Base-by-base conservation (phyloP, 2,888 invertebrate genomes). In the Brachynemurus nebulosus region DNA sequence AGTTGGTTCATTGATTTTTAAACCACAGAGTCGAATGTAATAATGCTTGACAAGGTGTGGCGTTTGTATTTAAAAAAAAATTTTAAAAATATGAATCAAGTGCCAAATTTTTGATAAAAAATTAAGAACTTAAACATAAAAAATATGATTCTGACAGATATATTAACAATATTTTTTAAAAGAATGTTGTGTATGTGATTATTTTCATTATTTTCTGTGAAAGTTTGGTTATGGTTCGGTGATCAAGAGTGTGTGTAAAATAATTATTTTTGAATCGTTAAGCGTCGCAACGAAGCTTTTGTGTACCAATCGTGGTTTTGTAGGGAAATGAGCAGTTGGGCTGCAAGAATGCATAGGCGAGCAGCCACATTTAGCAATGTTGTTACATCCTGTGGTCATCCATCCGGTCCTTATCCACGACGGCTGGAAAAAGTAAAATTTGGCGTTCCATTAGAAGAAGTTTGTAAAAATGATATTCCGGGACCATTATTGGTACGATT, bases 391-490 rank as follows among this genome's bases (percentile, higher is more conserved):
- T 90, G 90, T 64, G 89, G 88, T 50, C 89, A 89, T 67, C 85
- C 86, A 19, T 79, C 80, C 51, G 76, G 82, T 52, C 82, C 85
- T 16, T 88, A 86, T 62, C 86, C 86, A 8, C 72, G 88, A 55
- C 73, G 88, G 59, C 68, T 90, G 52, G 89, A 90, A 68, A 90
- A 90, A 76, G 90, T 95, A 42, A 93, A 92, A 67, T 95, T 95
- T 68, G 93, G 93, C 52, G 88, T 82, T 50, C 80, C 89, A 39
- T 70, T 95, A 50, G 85, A 86, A 56, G 89, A 90, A 74, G 91
- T 93, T 51, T 91, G 92, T 68, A 91, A 92, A 67, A 90, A 89
- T 65, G 89, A 90, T 69, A 86, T 93, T 67, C 93, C 95, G 52
- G 90, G 88, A 53, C 91, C 91, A 50, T 70, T 92, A 58, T 73